phyloP scores from a whole-genome alignment of 2,888 invertebrate species.

The Ernsta delagoae region DNA sequence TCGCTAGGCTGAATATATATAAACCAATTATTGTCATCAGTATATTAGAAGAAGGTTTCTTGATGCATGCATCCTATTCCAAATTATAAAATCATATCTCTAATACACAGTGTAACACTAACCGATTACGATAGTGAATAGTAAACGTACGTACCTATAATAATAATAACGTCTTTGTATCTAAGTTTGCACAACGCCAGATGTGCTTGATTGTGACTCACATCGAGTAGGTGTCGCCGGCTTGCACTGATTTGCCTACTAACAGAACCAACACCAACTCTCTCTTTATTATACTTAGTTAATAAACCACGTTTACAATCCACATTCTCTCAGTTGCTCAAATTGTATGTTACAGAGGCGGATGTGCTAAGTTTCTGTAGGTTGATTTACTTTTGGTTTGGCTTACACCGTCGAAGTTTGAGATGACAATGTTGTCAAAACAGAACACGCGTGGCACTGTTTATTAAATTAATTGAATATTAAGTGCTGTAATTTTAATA shows the following conservation, averaged over 20 bases:
- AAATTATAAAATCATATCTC: neutral
- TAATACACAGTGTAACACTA: neutral
- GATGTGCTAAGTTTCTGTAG: conserved; percentile 1
- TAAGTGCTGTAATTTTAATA: too few relatives aligned
- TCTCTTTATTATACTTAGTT: conserved; percentile 48
- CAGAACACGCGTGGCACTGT: neutral
- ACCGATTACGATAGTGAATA: neutral
- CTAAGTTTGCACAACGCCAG: conserved; percentile 57
- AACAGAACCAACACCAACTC: conserved; percentile 20
- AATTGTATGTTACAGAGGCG: conserved; percentile 11
- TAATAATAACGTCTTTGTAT: conserved; percentile 10
- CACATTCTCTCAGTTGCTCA: conserved; percentile 36
- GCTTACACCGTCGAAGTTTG: conserved; percentile 1
- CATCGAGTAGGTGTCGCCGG: conserved; percentile 57
- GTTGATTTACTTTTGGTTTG: conserved; percentile 12
- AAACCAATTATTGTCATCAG: too few relatives aligned
- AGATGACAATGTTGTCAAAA: neutral
- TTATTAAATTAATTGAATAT: neutral
- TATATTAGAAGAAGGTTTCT: too few relatives aligned
- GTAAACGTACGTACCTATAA: too few relatives aligned
- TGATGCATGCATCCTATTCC: too few relatives aligned
- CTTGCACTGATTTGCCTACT: conserved; percentile 29
- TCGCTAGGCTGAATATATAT: too few relatives aligned
- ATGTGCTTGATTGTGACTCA: conserved; percentile 67
- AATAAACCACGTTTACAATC: conserved; percentile 38